Base-by-base conservation (phyloP, 2,113 vertebrate species). In the Sarotherodon lohbergeri region DNA sequence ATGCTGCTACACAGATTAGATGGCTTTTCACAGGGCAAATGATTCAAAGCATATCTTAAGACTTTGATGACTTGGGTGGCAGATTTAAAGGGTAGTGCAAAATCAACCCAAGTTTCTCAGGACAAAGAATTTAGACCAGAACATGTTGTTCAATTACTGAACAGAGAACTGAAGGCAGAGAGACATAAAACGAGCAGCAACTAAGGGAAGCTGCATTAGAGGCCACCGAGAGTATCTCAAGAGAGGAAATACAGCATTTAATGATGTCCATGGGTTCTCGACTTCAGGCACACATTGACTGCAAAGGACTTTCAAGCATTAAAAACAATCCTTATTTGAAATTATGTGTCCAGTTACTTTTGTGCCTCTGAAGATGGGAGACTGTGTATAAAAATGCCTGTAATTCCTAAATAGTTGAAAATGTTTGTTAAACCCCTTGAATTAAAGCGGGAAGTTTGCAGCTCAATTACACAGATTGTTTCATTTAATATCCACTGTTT, bases 191-290 rank as follows among this genome's bases (percentile, higher is more conserved):
- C 7, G 19, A 66, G 61, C 61, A 13, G 1, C 34, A 19, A 5
- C 63, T 71, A 41, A 43, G n/a, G 36, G 66, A 12, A 24, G 66
- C n/a, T 71, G 36, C 66, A 43, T 41, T 71, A 71, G 36, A 71
- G 66, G 36, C 36, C 36, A 41, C 1, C 2, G 2, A 43, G 7
- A 43, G 36, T 41, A 41, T 71, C 36, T 43, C 36, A n/a, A 39
- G 32, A 66, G 6, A 36, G 10, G 32, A 66, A 39, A 66, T 66
- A 12, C 17, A n/a, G 32, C 61, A 36, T 66, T 66, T n/a, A 66
- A 12, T n/a, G 6, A 66, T 66, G 32, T 12, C 32, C 61, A 1
- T 24, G 1, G 66, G n/a, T 71, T 71, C 7, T 71, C 0, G 3
- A 3, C 66, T 71, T 43, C n/a, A 71, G n/a, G n/a, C 36, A 43